Conservation (phyloP, 2,797 vertebrate genomes). For the Otus scops region DNA sequence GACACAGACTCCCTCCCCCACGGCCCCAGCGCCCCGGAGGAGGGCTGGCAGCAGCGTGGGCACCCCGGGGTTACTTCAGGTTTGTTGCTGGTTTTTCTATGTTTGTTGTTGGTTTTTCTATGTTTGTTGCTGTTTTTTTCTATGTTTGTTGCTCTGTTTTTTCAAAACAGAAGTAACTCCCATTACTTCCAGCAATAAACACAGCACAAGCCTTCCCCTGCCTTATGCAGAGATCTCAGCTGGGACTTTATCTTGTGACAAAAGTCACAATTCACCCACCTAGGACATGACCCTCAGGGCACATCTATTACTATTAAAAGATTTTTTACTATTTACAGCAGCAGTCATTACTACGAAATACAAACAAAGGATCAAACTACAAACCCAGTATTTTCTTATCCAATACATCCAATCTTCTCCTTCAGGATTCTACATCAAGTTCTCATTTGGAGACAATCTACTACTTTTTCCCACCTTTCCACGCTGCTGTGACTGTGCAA, state of each 20-base stretch:
- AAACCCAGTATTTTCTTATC: background rate
- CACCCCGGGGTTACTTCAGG: background rate
- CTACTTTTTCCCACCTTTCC: rapidly evolving
- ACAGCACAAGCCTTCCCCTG: background rate
- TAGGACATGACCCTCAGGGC: rapidly evolving
- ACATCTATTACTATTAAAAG: too few relatives aligned
- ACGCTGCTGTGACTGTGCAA: background rate
- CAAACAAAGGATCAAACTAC: background rate
- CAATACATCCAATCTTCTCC: background rate
- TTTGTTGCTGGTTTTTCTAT: background rate
- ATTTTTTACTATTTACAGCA: background rate
- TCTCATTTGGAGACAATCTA: background rate
- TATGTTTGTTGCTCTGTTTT: background rate
- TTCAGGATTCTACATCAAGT: background rate
- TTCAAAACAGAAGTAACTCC: rapidly evolving
- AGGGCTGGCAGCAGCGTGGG: background rate
- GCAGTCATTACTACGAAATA: rapidly evolving
- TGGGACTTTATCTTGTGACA: background rate
- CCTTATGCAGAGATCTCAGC: background rate
- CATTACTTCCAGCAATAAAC: rapidly evolving
- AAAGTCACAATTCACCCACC: background rate
- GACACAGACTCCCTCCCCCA: too few relatives aligned
- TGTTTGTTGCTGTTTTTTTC: background rate
- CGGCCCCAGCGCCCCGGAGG: background rate
- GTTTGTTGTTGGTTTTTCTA: background rate